Evolutionary conservation across 2,797 vertebrate species (phyloP).

Genomic region (Heliangelus exortis): DNA sequence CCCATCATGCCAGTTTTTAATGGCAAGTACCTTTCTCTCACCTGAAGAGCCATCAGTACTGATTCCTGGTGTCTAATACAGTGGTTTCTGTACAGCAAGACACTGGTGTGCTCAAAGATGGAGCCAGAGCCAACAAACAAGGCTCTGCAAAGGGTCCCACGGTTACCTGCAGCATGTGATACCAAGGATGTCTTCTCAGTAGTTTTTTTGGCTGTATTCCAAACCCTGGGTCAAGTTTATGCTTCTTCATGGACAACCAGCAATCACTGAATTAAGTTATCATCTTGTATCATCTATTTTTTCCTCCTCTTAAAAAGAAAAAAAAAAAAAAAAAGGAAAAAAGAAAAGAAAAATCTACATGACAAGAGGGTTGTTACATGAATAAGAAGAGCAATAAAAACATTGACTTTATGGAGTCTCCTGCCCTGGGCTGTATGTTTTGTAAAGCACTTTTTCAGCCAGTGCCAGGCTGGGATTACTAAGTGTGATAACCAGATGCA

Average conservation of each 20-base stretch:
- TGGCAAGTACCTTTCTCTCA: neutral
- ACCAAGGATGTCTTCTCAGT: neutral
- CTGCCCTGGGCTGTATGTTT: slow-evolving; percentile 59
- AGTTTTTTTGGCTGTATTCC: neutral
- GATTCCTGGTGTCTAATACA: neutral
- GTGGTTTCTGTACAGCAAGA: neutral
- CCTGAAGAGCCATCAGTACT: neutral
- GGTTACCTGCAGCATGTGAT: neutral
- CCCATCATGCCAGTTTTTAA: neutral
- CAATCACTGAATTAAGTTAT: neutral
- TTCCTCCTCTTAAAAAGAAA: neutral
- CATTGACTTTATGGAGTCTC: slow-evolving; percentile 49
- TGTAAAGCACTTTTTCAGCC: slow-evolving; percentile 47
- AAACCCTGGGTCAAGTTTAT: neutral
- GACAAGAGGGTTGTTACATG: neutral
- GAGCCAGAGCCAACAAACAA: neutral
- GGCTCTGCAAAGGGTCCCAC: neutral
- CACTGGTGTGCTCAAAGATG: neutral
- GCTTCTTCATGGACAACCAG: neutral
- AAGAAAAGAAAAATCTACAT: neutral
- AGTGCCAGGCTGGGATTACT: slow-evolving; percentile 45
- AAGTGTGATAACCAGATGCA: slow-evolving; percentile 52
- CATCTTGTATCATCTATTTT: neutral
- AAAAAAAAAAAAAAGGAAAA: neutral
- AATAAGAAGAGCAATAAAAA: slow-evolving; percentile 55